Conservation (phyloP, 2,113 vertebrate species). For the Oreamnos americanus region DNA sequence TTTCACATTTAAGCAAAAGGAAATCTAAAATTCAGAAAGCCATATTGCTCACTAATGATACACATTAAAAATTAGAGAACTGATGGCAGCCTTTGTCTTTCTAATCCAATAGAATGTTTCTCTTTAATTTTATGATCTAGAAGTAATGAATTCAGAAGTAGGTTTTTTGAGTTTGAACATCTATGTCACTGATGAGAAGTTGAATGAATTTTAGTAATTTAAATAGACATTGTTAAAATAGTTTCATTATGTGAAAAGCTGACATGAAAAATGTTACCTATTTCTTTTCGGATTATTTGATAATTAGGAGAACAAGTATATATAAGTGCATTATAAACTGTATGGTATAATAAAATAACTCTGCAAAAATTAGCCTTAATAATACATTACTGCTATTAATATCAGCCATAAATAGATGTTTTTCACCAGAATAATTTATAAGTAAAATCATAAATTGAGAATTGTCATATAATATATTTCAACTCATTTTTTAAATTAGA, state of each 20-base stretch:
- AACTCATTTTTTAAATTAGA: neutral
- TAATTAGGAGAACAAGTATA: neutral
- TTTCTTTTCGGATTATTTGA: neutral
- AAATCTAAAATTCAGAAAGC: neutral
- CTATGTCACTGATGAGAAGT: neutral
- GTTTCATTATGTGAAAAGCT: neutral
- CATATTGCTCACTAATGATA: neutral
- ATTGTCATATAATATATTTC: neutral
- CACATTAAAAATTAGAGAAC: neutral
- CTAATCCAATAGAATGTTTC: neutral
- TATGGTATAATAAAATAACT: neutral
- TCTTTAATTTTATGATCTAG: neutral
- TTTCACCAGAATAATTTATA: neutral
- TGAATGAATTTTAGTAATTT: neutral
- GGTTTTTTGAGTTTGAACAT: neutral
- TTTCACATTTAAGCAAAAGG: neutral
- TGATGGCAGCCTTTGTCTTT: neutral
- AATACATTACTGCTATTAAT: neutral
- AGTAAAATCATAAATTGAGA: neutral
- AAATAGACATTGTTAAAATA: neutral
- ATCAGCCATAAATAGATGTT: neutral
- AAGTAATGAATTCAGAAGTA: neutral
- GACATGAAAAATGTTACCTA: neutral
- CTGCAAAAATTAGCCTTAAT: neutral
- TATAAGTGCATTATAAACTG: neutral